These are phyloP conservation scores for Pampusana beccarii DNA, from an alignment of 2,113 vertebrate species.

Conservation along the genomic window DNA sequence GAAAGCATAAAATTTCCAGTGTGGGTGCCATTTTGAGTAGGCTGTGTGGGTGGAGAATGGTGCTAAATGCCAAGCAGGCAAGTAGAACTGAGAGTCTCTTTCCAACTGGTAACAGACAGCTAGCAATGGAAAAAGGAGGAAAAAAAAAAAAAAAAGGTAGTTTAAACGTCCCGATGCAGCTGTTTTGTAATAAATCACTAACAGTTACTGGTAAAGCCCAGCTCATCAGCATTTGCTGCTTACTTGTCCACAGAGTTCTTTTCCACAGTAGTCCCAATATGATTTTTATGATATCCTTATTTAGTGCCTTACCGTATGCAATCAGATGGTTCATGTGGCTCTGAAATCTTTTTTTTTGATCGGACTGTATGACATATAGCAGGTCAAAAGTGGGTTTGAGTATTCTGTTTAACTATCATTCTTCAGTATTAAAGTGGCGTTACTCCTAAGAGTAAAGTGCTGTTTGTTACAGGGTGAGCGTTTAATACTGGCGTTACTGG, in stretches of 20 bases:
- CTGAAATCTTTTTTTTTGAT: background rate
- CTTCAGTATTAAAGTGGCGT: background rate
- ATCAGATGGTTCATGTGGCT: background rate
- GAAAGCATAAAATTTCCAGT: conserved; percentile 27
- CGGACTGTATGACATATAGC: background rate
- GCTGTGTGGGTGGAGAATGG: conserved; percentile 37
- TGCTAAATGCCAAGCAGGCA: conserved; percentile 45
- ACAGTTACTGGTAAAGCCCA: background rate
- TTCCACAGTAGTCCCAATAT: background rate
- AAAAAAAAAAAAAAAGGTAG: background rate
- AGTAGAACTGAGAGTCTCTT: background rate
- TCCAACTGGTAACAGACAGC: background rate
- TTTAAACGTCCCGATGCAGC: conserved; percentile 6
- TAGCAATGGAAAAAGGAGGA: background rate
- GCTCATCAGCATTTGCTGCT: background rate
- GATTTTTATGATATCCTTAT: background rate
- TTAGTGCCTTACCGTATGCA: background rate
- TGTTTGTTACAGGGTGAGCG: background rate
- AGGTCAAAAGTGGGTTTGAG: background rate
- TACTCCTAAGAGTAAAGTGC: background rate
- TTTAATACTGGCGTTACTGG: background rate
- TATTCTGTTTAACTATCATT: background rate
- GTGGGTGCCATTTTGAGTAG: conserved; percentile 54
- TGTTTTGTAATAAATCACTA: conserved; percentile 41
- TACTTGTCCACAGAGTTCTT: background rate